Evolutionary conservation across 2,888 invertebrate genomes (phyloP).

Genomic region (Emesis furor): DNA sequence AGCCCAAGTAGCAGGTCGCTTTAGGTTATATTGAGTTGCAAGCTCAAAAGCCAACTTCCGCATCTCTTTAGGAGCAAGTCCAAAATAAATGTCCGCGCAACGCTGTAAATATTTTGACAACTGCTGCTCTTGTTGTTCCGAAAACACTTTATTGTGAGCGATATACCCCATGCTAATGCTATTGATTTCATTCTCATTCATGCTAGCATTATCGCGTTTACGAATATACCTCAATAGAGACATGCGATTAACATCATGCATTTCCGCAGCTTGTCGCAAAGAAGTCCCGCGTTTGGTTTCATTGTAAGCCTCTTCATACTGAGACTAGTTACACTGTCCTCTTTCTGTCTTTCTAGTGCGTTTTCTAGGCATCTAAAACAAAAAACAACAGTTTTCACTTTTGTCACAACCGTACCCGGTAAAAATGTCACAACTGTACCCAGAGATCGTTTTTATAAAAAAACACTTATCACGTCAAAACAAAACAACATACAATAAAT

Average conservation of each 20-base stretch:
- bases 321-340: conserved; percentile 27
- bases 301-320: conserved; percentile 44
- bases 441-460: conserved; percentile 15
- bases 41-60: conserved; percentile 48
- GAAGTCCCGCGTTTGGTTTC: conserved; percentile 37
- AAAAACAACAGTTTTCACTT: conserved; percentile 28
- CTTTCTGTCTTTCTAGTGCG: conserved; percentile 41
- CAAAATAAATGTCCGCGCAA: conserved; percentile 55
- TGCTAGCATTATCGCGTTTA: conserved; percentile 31
- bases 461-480: not conserved
- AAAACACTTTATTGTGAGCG: conserved; percentile 45
- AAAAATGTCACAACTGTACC: conserved; percentile 41
- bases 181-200: not conserved
- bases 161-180: conserved; percentile 36
- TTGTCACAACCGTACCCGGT: conserved; percentile 42
- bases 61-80: conserved; percentile 46
- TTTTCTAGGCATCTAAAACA: conserved; percentile 47
- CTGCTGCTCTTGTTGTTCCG: conserved; percentile 36
- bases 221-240: conserved; percentile 42
- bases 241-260: conserved; percentile 27
- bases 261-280: conserved; percentile 43
- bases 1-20: not conserved
- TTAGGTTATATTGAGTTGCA: conserved; percentile 42
- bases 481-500: conserved; percentile 10
- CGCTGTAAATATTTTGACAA: conserved; percentile 42